Base-by-base conservation (phyloP, 2,888 invertebrate genomes). In the Melanostoma scalare region DNA sequence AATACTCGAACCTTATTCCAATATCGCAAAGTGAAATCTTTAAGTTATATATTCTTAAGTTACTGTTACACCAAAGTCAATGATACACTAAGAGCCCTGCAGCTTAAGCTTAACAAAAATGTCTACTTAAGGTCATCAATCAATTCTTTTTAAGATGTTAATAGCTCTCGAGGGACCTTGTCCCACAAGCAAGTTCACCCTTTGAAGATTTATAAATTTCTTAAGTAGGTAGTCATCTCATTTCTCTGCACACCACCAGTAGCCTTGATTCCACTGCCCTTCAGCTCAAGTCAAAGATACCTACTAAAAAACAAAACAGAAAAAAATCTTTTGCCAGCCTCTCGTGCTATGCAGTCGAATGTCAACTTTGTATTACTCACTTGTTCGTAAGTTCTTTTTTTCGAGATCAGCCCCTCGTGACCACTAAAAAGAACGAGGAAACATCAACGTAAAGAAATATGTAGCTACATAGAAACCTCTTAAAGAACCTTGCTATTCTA, bases 301-400 rank as follows among this genome's bases (percentile, higher is more conserved):
- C 33, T 5, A 38, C 30, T 20, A 46, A 44, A 61, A 10, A 48
- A 38, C 30, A 8, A 38, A 9, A 48, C 6, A 33, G 6, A 44
- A 6, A 33, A 36, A 63, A 74, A 42, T 33, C 55, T 42, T 50
- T 73, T 73, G 10, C 48, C 31, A 48, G 55, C 53, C 52, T 33
- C 36, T 8, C n/a, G 6, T 65, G 56, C 65, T 42, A 50, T 50
- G n/a, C n/a, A n/a, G 58, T 73, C 60, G 73, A 78, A 78, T 78
- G 78, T 78, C 78, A 78, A 73, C 78, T 78, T 67, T 67, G 30
- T 78, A 67, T 53, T 53, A 52, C 72, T 73, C 48, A 38, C 72
- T 67, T 60, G 72, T 72, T 72, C 72, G 72, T 72, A 72, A 78
- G 72, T 46, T 67, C 58, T 67, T 67, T 52, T 42, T 55, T 48